Evolutionary conservation across 2,797 vertebrate genomes (phyloP).

Genomic region (Diplodus puntazzo): DNA sequence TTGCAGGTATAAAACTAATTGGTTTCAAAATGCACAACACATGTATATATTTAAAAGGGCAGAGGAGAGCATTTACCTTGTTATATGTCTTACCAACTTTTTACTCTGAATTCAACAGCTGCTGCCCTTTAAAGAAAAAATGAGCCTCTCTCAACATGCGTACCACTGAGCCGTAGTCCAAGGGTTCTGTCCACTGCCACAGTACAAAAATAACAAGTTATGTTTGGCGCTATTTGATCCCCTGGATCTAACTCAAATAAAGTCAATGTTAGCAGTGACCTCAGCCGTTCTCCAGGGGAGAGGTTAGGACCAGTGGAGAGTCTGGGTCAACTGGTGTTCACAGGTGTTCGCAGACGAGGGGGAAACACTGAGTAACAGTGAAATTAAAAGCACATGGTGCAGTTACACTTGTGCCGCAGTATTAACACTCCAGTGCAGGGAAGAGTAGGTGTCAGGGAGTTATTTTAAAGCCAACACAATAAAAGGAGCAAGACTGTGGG

Average conservation of each 20-base stretch:
- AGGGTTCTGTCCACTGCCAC: constrained; percentile 64
- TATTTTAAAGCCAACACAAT: neutral
- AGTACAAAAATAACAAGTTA: constrained; percentile 80
- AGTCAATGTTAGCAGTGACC: constrained; percentile 74
- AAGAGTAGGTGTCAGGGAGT: neutral
- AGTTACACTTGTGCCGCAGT: neutral
- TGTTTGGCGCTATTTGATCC: constrained; percentile 78
- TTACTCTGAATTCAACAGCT: constrained; percentile 50
- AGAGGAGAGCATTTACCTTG: constrained; percentile 19
- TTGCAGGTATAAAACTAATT: constrained; percentile 6
- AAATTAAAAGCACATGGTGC: constrained; percentile 21
- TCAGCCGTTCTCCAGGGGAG: constrained; percentile 54
- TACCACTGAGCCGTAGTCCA: constrained; percentile 51
- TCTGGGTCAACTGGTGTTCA: constrained; percentile 58
- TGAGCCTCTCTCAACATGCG: constrained; percentile 45
- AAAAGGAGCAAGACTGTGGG: neutral
- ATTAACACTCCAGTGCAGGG: neutral
- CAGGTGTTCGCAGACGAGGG: neutral
- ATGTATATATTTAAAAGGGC: constrained; percentile 12
- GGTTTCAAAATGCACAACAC: neutral
- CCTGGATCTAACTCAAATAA: constrained; percentile 73
- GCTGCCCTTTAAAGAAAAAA: constrained; percentile 51
- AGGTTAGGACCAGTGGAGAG: constrained; percentile 53
- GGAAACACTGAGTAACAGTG: constrained; percentile 2
- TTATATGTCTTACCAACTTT: constrained; percentile 20